Evolutionary conservation across 1,140 invertebrate genomes (phyloP).

Genomic region (Musca domestica): DNA sequence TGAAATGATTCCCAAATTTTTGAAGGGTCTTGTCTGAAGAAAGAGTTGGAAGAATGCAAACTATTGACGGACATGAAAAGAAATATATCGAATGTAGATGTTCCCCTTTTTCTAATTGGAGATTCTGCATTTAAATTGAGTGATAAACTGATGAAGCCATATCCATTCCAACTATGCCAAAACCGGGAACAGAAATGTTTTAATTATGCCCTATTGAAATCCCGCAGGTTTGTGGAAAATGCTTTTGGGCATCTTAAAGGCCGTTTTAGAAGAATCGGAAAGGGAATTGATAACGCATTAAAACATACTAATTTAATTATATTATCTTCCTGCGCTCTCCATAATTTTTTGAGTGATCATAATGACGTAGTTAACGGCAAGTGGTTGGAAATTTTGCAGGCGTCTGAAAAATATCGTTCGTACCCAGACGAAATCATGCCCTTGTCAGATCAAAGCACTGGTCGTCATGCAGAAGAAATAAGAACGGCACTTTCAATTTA

Average conservation of each 20-base stretch:
- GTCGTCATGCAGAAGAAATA: not conserved
- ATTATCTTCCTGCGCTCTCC: constrained; percentile 11
- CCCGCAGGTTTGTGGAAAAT: not conserved
- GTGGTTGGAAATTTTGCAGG: constrained; percentile 7
- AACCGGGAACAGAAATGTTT: not conserved
- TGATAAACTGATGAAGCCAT: constrained; percentile 13
- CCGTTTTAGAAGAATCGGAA: constrained; percentile 15
- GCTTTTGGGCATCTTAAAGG: constrained; percentile 21
- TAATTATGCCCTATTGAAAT: constrained; percentile 17
- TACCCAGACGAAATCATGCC: not conserved
- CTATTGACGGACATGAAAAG: not conserved
- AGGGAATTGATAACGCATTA: constrained; percentile 4
- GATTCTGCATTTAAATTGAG: constrained; percentile 22
- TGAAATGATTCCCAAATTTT: constrained; percentile 21
- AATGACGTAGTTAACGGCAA: not conserved
- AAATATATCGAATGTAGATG: constrained; percentile 1
- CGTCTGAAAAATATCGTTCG: not conserved
- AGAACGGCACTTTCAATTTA: not conserved
- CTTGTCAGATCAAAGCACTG: not conserved
- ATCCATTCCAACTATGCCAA: not conserved
- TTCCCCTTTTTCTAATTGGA: constrained; percentile 13
- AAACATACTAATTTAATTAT: constrained; percentile 11
- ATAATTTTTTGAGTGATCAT: constrained; percentile 22
- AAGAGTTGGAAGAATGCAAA: not conserved
- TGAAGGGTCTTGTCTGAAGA: constrained; percentile 17